Evolutionary conservation across 2,888 invertebrate species (phyloP), one percentile per base, ranked within the genome.

Genomic region (Aleiodes alternator): DNA sequence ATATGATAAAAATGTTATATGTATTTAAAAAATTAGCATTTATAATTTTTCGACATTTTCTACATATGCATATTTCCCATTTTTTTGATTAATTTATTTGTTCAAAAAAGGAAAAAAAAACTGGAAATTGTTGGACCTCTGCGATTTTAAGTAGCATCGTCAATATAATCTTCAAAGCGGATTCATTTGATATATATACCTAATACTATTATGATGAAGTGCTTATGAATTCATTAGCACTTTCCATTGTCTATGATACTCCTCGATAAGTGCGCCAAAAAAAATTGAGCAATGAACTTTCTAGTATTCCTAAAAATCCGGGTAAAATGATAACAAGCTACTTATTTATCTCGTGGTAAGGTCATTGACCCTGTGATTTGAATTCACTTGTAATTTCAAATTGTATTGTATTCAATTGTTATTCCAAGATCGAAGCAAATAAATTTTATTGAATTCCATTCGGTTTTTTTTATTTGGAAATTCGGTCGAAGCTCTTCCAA

Each of bases 371-470:
- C 43, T 43, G 14, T 8, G 7, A 7, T 55, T 14, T 38, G n/a
- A n/a, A 61, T 31, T 31, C n/a, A 38, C 61, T 61, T 38, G 31
- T 14, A n/a, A n/a, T 23, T 61, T 61, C 14, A n/a, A 31, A 31
- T 5, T 34, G 31, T 31, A 31, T 34, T 7, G 14, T 16, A 56
- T 11, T 34, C 38, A 12, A 61, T 61, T 38, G 38, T n/a, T 61
- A 61, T 61, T 61, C 61, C 14, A 61, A 16, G n/a, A 61, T 38
- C 38, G 38, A 61, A 23, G 56, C 14, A 61, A 34, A 38, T 14
- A 61, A 34, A 61, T 61, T 16, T 31, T 8, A 38, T 3, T 9
- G 43, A 9, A 43, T 43, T 43, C 7, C 43, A 43, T 43, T 43
- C 7, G 43, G 4, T 43, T 43, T 43, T 8, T 43, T 43, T 43